These are phyloP conservation scores for Hetaerina americana DNA, from an alignment of 1,140 invertebrate species.

Conservation along the genomic window DNA sequence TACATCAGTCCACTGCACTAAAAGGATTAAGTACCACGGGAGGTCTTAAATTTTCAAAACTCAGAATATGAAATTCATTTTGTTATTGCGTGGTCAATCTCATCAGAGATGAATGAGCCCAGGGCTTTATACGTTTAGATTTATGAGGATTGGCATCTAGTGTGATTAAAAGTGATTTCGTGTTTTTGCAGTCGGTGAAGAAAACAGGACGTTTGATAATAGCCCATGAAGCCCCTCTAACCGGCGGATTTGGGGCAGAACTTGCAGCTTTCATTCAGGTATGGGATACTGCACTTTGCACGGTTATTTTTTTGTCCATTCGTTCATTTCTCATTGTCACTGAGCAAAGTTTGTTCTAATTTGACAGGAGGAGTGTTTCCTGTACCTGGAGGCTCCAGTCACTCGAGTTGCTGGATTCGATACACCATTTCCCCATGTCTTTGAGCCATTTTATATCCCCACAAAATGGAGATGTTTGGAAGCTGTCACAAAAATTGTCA, in stretches of 20 bases:
- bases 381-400: constrained; percentile 88
- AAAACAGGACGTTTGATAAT: constrained; percentile 89
- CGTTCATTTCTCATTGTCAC: background rate
- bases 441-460: constrained; percentile 91
- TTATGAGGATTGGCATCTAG: too few relatives aligned
- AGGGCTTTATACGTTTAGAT: too few relatives aligned
- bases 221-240: constrained; percentile 92
- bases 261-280: constrained; percentile 88
- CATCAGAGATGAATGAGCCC: too few relatives aligned
- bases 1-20: too few relatives aligned
- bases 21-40: too few relatives aligned
- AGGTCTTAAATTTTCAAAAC: too few relatives aligned
- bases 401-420: constrained; percentile 90
- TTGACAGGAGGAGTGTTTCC: constrained; percentile 80
- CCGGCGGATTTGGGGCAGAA: constrained; percentile 93
- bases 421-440: constrained; percentile 92
- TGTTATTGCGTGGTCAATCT: too few relatives aligned
- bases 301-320: background rate
- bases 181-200: constrained; percentile 66
- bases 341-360: constrained; percentile 9
- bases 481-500: constrained; percentile 59
- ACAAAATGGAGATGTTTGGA: constrained; percentile 85
- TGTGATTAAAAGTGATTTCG: too few relatives aligned
- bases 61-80: too few relatives aligned
- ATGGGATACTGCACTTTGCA: constrained; percentile 15